Percentiles rank a stretch among this genome's conserved stretches.
Evolutionary conservation across 2,113 vertebrate genomes (phyloP).

Genomic region (Pygathrix nemaeus): DNA sequence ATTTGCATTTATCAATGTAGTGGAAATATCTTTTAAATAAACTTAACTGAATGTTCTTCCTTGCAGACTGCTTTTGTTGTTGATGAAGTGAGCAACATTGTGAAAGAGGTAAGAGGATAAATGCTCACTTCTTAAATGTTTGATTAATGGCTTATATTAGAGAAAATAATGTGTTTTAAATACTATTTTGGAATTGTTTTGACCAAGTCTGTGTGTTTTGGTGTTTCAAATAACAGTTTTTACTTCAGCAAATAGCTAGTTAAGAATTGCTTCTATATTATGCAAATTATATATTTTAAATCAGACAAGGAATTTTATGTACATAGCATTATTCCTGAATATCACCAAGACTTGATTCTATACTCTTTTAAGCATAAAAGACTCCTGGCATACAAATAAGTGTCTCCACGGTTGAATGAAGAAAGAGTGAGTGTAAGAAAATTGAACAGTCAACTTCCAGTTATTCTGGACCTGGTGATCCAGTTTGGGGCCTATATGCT

Average conservation of each 20-base stretch:
- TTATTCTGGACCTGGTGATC: neutral
- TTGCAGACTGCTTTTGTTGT: constrained; percentile 90
- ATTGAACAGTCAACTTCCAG: neutral
- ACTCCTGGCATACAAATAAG: neutral
- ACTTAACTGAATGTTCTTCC: neutral
- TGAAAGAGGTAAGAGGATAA: constrained; percentile 92
- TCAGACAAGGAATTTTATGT: neutral
- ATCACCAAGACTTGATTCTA: neutral
- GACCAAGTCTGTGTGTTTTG: neutral
- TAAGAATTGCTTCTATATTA: constrained; percentile 27
- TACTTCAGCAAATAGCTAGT: neutral
- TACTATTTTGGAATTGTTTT: neutral
- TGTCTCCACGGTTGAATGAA: neutral
- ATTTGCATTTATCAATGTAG: neutral
- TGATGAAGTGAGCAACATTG: constrained; percentile 94
- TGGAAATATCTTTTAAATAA: neutral
- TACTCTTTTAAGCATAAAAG: neutral
- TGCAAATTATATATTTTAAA: constrained; percentile 1
- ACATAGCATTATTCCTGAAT: neutral
- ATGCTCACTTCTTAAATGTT: neutral
- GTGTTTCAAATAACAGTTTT: constrained; percentile 51
- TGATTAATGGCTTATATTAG: neutral
- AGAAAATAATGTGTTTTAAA: constrained; percentile 20
- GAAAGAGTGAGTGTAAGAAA: neutral
- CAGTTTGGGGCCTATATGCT: neutral